Conservation (phyloP, 1,140 invertebrate species). For the Orius insidiosus region DNA sequence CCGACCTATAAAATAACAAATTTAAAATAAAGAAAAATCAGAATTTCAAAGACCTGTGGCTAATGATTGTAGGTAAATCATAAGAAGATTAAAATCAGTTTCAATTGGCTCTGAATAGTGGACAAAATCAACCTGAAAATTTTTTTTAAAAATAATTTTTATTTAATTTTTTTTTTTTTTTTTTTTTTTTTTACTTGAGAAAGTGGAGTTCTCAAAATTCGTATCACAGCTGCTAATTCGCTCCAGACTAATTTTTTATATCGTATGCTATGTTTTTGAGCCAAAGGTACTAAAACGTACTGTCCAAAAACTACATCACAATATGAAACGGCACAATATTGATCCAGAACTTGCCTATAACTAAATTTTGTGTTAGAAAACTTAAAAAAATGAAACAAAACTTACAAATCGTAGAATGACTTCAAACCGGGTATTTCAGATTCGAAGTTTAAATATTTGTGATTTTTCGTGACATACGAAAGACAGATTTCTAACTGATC, state of each 20-base stretch:
- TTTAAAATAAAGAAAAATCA: neutral
- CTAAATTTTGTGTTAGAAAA: conserved; percentile 7
- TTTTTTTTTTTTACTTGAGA: conserved; percentile 32
- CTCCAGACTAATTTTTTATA: conserved; percentile 67
- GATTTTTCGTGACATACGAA: conserved; percentile 17
- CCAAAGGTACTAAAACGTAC: conserved; percentile 54
- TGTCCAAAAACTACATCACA: conserved; percentile 59
- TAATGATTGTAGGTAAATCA: conserved; percentile 17
- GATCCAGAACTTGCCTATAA: conserved; percentile 56
- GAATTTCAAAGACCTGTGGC: conserved; percentile 17
- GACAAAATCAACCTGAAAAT: conserved; percentile 14
- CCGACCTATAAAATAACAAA: conserved; percentile 15
- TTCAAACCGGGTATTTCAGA: conserved; percentile 28
- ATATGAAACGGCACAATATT: conserved; percentile 70
- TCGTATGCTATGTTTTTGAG: conserved; percentile 55
- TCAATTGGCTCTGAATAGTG: conserved; percentile 19
- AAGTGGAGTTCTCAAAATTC: conserved; percentile 45
- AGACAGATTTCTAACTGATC: conserved; percentile 26
- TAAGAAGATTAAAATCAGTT: conserved; percentile 18
- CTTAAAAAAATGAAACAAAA: conserved; percentile 10
- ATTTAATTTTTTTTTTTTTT: neutral
- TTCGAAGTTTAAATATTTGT: conserved; percentile 26
- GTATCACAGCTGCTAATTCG: conserved; percentile 54
- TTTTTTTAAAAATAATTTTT: neutral
- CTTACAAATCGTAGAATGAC: conserved; percentile 34